Percentiles rank a stretch among this genome's conserved stretches.
Conservation (phyloP, 2,797 vertebrate genomes). For the Lagocephalus sceleratus region DNA sequence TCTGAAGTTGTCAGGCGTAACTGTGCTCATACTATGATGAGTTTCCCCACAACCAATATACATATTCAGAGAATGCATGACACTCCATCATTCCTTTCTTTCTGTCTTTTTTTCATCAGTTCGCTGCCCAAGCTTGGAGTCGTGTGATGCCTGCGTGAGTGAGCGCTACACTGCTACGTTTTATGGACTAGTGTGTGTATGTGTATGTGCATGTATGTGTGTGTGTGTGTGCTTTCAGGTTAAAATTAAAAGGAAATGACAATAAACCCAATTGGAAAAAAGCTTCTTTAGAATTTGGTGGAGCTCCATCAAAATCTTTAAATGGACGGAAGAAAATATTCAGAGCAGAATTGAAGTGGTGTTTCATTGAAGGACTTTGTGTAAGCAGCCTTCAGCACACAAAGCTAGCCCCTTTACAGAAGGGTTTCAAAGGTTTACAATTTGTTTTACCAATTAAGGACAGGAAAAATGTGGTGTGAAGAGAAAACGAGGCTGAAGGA, state of each 20-base stretch:
- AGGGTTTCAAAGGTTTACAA: background rate
- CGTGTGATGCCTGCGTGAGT: slow-evolving; percentile 17
- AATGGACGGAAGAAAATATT: slow-evolving; percentile 3
- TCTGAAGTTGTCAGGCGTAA: slow-evolving; percentile 63
- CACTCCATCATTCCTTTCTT: slow-evolving; percentile 59
- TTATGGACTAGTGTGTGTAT: background rate
- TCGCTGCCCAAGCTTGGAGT: slow-evolving; percentile 31
- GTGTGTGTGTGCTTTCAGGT: slow-evolving; percentile 5
- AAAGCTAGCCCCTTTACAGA: slow-evolving; percentile 1
- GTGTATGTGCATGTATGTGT: slow-evolving; percentile 1
- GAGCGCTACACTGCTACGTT: slow-evolving; percentile 1
- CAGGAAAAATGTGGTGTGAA: background rate
- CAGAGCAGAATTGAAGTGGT: background rate
- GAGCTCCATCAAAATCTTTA: background rate
- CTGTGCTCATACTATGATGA: slow-evolving; percentile 55
- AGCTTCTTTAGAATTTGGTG: slow-evolving; percentile 2
- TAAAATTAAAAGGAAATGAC: background rate
- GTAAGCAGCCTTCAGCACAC: slow-evolving; percentile 8
- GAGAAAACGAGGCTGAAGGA: no score
- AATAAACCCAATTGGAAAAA: no score
- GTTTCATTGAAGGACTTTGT: slow-evolving; percentile 6
- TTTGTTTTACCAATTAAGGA: background rate
- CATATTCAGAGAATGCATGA: slow-evolving; percentile 58
- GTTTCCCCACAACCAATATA: slow-evolving; percentile 59
- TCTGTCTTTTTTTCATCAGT: slow-evolving; percentile 24